Percentiles rank a stretch among this genome's conserved stretches.
Evolutionary conservation across 2,797 vertebrate genomes (phyloP).

Genomic region (Hozukius guyotensis): DNA sequence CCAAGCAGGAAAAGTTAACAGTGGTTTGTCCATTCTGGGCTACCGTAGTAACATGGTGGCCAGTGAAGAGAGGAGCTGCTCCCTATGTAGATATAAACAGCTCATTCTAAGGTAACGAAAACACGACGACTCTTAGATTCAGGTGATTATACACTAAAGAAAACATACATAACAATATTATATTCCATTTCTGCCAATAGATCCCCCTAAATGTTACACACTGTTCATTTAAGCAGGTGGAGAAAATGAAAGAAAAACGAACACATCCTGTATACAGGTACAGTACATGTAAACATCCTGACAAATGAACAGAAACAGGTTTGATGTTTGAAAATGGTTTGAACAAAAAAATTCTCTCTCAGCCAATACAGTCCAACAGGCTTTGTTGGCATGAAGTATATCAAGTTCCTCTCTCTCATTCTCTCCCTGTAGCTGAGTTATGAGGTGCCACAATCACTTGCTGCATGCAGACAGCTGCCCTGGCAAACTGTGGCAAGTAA

Average conservation of each 20-base stretch:
- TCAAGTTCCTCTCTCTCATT: constrained; percentile 18
- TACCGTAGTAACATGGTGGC: too few species aligned
- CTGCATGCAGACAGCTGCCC: constrained; percentile 69
- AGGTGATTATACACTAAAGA: too few species aligned
- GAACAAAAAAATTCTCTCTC: background rate
- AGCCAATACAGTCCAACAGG: background rate
- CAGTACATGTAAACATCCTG: too few species aligned
- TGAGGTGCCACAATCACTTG: constrained; percentile 66
- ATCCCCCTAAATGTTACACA: too few species aligned
- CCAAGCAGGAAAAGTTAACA: too few species aligned
- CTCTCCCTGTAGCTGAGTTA: constrained; percentile 51
- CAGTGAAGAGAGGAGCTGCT: too few species aligned
- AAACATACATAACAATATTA: too few species aligned
- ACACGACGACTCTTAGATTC: too few species aligned
- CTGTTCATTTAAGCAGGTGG: background rate
- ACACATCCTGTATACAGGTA: background rate
- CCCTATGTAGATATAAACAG: too few species aligned
- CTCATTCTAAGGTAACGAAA: too few species aligned
- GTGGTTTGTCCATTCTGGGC: too few species aligned
- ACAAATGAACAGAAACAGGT: background rate
- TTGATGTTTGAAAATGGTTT: background rate
- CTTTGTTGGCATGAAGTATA: constrained; percentile 7
- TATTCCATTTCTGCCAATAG: too few species aligned
- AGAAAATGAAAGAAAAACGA: constrained; percentile 5
- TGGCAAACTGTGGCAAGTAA: constrained; percentile 63